Conservation (phyloP, 2,888 invertebrate species). For the Tolmerus cingulatus region DNA sequence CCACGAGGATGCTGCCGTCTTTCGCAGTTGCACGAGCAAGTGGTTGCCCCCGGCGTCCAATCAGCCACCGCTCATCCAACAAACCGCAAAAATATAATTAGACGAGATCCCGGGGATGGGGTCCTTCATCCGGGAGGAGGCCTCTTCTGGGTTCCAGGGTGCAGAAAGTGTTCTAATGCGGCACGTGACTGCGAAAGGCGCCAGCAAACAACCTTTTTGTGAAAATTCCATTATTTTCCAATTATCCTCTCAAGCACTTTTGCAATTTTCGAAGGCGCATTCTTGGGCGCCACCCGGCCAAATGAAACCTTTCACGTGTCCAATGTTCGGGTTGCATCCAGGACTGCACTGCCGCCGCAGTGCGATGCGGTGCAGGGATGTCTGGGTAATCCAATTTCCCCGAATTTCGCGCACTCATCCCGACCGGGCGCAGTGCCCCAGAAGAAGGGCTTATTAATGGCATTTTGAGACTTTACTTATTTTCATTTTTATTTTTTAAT, state of each 20-base stretch:
- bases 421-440: not conserved
- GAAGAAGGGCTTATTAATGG: not conserved
- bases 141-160: not conserved
- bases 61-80: not conserved
- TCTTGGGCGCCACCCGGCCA: not conserved
- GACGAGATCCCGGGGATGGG: not conserved
- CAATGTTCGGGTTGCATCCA: not conserved
- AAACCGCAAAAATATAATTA: slow-evolving; percentile 33
- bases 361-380: not conserved
- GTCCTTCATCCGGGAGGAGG: not conserved
- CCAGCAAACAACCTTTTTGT: slow-evolving; percentile 4
- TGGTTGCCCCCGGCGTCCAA: not conserved
- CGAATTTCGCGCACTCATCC: not conserved
- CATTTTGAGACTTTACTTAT: not conserved
- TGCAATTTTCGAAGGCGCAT: not conserved
- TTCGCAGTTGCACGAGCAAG: not conserved
- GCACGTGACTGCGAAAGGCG: slow-evolving; percentile 28
- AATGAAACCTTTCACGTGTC: slow-evolving; percentile 32
- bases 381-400: slow-evolving; percentile 5
- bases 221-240: slow-evolving; percentile 34
- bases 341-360: not conserved
- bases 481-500: not conserved
- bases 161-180: not conserved
- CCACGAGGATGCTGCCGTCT: not conserved
- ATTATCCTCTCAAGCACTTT: slow-evolving; percentile 36